phyloP scores from a whole-genome alignment of 2,797 vertebrate genomes.

The Darevskia nairensis region DNA sequence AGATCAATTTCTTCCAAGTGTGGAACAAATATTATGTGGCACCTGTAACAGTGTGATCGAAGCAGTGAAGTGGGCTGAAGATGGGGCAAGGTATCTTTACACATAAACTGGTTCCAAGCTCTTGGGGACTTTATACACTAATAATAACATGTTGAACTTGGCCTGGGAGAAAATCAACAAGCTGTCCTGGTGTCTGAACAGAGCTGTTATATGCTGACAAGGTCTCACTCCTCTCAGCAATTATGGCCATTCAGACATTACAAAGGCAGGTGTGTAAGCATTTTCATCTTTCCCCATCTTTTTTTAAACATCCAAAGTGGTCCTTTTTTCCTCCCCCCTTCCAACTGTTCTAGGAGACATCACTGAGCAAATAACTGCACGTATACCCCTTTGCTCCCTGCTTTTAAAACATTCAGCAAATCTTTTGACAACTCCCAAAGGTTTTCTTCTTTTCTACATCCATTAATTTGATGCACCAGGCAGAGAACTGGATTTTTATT shows the following conservation, averaged over 20 bases:
- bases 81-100: no score
- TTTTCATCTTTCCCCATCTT: neutral
- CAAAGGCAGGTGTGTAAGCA: neutral
- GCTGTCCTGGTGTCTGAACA: no score
- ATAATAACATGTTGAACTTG: no score
- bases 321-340: neutral
- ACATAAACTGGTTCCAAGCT: no score
- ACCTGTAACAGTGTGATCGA: no score
- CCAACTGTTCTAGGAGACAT: neutral
- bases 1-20: no score
- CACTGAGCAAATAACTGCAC: neutral
- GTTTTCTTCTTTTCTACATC: neutral
- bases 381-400: neutral
- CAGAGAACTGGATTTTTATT: slow-evolving; percentile 41
- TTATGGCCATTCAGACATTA: neutral
- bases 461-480: slow-evolving; percentile 37
- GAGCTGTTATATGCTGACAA: no score
- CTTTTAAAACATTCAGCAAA: neutral
- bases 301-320: neutral
- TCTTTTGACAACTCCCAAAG: neutral
- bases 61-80: no score
- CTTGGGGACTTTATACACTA: no score
- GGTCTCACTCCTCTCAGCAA: no score
- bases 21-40: no score
- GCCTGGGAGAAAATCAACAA: no score